Evolutionary conservation across 2,113 vertebrate genomes (phyloP).

Genomic region (Lutjanus erythropterus): DNA sequence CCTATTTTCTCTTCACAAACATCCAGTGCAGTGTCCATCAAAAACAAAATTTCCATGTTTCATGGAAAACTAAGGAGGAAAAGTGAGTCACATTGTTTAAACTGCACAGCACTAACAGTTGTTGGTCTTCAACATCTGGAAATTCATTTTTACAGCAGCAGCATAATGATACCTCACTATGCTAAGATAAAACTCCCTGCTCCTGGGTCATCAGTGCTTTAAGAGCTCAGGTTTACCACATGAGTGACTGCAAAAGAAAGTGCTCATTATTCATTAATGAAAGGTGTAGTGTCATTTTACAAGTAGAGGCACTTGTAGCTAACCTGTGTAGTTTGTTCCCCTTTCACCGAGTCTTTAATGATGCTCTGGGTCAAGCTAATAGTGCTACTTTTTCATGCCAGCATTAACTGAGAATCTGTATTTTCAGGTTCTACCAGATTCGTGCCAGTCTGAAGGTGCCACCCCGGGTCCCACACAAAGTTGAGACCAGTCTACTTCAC

Average conservation of each 20-base stretch:
- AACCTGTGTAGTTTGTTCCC: conserved; percentile 50
- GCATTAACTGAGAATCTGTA: neutral
- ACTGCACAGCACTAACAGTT: neutral
- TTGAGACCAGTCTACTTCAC: conserved; percentile 95
- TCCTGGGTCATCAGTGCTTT: conserved; percentile 49
- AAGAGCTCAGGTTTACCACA: conserved; percentile 72
- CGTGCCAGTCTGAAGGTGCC: conserved; percentile 94
- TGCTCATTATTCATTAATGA: conserved; percentile 77
- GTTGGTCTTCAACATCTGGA: conserved; percentile 23
- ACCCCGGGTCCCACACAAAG: conserved; percentile 93
- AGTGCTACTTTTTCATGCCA: neutral
- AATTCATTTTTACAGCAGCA: conserved; percentile 11
- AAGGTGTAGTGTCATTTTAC: conserved; percentile 68
- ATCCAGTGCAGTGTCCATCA: neutral
- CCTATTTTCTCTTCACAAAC: neutral
- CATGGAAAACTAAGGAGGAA: conserved; percentile 2
- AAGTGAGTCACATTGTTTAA: neutral
- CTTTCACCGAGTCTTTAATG: conserved; percentile 21
- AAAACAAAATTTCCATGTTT: neutral
- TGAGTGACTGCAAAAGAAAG: conserved; percentile 73
- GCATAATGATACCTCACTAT: conserved; percentile 22
- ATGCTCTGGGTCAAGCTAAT: neutral
- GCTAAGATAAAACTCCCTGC: conserved; percentile 31
- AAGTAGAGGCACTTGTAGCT: conserved; percentile 47
- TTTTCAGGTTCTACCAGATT: conserved; percentile 95